phyloP scores from a whole-genome alignment of 2,888 invertebrate species.

The Limnephilus rhombicus region DNA sequence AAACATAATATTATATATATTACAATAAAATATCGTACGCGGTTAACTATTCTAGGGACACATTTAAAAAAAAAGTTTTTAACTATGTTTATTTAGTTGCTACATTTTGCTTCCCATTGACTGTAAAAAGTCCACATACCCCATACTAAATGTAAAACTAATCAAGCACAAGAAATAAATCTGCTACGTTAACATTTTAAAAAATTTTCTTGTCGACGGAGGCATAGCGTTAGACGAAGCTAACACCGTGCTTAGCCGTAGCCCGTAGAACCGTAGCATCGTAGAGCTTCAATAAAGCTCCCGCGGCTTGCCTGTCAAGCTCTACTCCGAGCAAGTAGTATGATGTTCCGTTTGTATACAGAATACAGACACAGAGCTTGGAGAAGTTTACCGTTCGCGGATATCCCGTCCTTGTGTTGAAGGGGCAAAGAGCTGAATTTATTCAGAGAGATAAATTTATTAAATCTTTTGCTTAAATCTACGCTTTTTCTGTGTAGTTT shows the following conservation, averaged over 20 bases:
- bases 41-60: no score
- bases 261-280: conserved; percentile 9
- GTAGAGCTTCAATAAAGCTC: not conserved
- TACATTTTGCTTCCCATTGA: not conserved
- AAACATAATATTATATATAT: no score
- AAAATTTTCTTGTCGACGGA: not conserved
- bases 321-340: not conserved
- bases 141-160: not conserved
- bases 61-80: no score
- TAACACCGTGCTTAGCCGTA: not conserved
- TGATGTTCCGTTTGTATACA: not conserved
- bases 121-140: no score
- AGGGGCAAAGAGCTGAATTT: conserved; percentile 32
- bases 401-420: conserved; percentile 40
- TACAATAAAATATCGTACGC: no score
- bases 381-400: conserved; percentile 34
- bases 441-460: conserved; percentile 18
- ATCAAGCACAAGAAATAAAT: not conserved
- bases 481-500: not conserved
- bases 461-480: conserved; percentile 9
- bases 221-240: not conserved
- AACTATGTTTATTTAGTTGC: not conserved
- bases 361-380: not conserved
- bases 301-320: not conserved
- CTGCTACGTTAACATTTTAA: not conserved